Evolutionary conservation across 2,797 vertebrate genomes (phyloP), one percentile per base, ranked within the genome.

Genomic region (Hoplostethus atlanticus): DNA sequence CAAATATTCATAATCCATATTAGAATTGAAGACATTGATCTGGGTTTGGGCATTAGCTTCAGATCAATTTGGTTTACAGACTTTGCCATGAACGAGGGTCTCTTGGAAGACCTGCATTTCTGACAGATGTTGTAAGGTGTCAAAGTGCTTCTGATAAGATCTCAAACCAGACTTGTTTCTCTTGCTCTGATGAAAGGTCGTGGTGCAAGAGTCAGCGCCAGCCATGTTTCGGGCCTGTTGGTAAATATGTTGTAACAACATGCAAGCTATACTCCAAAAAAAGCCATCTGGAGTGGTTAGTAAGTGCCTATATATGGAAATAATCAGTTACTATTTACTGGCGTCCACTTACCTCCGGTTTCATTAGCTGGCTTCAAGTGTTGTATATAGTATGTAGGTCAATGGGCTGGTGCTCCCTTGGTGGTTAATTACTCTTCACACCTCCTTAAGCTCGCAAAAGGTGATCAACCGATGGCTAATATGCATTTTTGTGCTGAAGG

Each of bases 91-190:
- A 70, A 17, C 17, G 67, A 21, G 28, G 3, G 12, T 16, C 6
- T 61, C 31, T 13, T 48, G 47, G 46, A 61, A 9, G 17, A 17
- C 58, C 44, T 36, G 21, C 70, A 38, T 36, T 76, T 48, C 40
- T 68, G 59, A 69, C 3, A 13, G 59, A 74, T 61, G 76, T 42
- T 73, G 63, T 57, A 67, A 81, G 54, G 65, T 84, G 79, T 85
- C 81, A 91, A 81, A 84, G 87, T 89, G 76, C 73, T 40, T 42
- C 44, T 54, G 86, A 92, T 90, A 80, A 86, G 72, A 84, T 83
- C 70, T 57, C n/a, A 71, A 64, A 79, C 5, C 59, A 76, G 54
- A 66, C 64, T 54, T 62, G 9, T n/a, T 68, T 76, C 3, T 62
- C 53, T 71, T 59, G 47, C 48, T 76, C 38, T 30, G n/a, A 51